Evolutionary conservation across 2,797 vertebrate species (phyloP), one percentile per base, ranked within the genome.

Genomic region (Lates japonicus): DNA sequence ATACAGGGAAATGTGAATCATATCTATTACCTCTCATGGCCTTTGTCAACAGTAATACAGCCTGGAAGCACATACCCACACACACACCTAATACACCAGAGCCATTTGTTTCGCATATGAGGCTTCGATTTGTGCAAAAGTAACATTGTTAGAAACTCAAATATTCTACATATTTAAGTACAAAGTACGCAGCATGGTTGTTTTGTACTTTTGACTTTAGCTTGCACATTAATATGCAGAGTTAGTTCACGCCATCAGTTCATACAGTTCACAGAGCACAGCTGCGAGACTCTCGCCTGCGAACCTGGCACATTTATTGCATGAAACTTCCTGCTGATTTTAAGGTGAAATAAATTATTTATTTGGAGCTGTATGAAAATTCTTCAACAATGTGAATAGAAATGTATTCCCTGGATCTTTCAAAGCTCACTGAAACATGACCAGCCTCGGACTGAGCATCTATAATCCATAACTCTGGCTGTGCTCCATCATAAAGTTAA

Each of bases 401-500:
- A 31, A 71, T 70, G n/a, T 71, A 70, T 72, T 70, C 65, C 41
- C 54, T 17, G 46, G 16, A 29, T 61, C 63, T 54, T 57, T 74
- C n/a, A 25, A 19, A 42, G 66, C 72, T 74, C 29, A 31, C 31
- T 37, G 61, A 72, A 85, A 84, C 76, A 58, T 65, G 73, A 77
- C n/a, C 62, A 48, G 71, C 61, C 71, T 73, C 9, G 0, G 49
- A 48, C 74, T 66, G 60, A 29, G 42, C 68, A 78, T 81, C 66
- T 74, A 62, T 71, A 78, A 83, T 80, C 84, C 55, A 74, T 80
- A 85, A 76, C 64, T 64, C 52, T 88, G 81, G 80, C 86, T 60
- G 57, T 54, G 52, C 9, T 69, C 69, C 58, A 74, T 80, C 60
- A 70, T 59, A 84, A 88, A 65, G 61, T 74, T 64, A 85, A 88